Evolutionary conservation across 1,140 invertebrate genomes (phyloP), one percentile per base, ranked within the genome.

Genomic region (Trichonephila clavata): DNA sequence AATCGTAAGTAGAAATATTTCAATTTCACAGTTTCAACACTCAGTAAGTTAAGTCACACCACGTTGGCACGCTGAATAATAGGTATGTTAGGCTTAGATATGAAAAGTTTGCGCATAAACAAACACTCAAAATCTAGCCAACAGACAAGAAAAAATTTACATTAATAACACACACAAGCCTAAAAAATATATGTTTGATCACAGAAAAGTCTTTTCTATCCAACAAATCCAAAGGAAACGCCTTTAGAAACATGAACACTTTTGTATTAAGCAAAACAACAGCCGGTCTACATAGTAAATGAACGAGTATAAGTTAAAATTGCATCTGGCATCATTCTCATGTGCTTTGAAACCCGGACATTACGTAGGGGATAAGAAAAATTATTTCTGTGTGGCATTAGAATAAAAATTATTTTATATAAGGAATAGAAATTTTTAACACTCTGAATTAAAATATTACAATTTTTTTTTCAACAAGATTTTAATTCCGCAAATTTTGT

Each of bases 201-300:
- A 92, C 83, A 57, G 60, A 84, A 77, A 86, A 32, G 83, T 92
- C 81, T 71, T 86, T 92, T 86, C 83, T 86, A 83, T 86, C 21
- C 21, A 86, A 86, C 81, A 92, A 92, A 86, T 92, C 32, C 61
- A 86, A 92, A 63, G 83, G 61, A 92, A 59, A 92, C 63, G 91
- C 91, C 91, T 92, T 86, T 86, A 92, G 91, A 59, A 92, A 92
- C 91, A 92, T 92, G 86, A 92, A 92, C 83, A 86, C 80, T 92
- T 83, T 86, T 14, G 24, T 83, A 50, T n/a, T 13, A 24, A 86
- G 63, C 81, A 92, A 68, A 92, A 92, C 91, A 92, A 92, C 91
- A 92, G 91, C 91, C 91, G 81, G 91, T 92, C 91, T 92, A 92
- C 91, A 92, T 92, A 32, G 60, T 92, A 86, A 92, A 92, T 86